Percentiles rank a stretch among this genome's conserved stretches.
Conservation (phyloP, 1,140 invertebrate genomes). For the Hyphantria cunea region DNA sequence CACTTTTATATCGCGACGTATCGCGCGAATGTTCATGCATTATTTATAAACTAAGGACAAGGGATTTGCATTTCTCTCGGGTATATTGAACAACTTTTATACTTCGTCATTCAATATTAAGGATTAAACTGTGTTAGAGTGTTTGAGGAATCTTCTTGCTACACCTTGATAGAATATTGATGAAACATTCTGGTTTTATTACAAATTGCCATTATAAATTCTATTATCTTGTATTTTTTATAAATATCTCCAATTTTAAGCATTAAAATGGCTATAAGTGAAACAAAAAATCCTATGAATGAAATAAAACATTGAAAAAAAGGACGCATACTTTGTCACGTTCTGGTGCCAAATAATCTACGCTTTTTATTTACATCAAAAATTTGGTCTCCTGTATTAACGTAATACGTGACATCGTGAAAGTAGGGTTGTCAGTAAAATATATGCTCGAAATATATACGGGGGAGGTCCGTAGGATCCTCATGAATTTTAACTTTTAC, state of each 20-base stretch:
- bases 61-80: constrained; percentile 59
- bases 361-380: constrained; percentile 37
- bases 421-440: constrained; percentile 53
- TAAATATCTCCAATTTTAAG: no score
- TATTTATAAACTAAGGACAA: constrained; percentile 59
- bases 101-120: constrained; percentile 65
- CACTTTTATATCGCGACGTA: constrained; percentile 25
- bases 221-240: background rate
- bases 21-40: constrained; percentile 50
- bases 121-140: constrained; percentile 48
- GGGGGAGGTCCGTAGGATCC: constrained; percentile 40
- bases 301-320: background rate
- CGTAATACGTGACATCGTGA: constrained; percentile 68
- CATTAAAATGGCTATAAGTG: no score
- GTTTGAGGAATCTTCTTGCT: constrained; percentile 42
- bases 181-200: no score
- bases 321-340: background rate
- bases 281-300: background rate
- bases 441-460: no score
- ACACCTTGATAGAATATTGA: no score
- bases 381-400: constrained; percentile 53
- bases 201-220: no score
- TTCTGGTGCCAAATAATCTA: constrained; percentile 8
- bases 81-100: constrained; percentile 71
- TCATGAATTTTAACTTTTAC: constrained; percentile 69